These are phyloP conservation scores for Brachionus sp. DNA, from an alignment of 1,140 invertebrate genomes.

Conservation along the genomic window DNA sequence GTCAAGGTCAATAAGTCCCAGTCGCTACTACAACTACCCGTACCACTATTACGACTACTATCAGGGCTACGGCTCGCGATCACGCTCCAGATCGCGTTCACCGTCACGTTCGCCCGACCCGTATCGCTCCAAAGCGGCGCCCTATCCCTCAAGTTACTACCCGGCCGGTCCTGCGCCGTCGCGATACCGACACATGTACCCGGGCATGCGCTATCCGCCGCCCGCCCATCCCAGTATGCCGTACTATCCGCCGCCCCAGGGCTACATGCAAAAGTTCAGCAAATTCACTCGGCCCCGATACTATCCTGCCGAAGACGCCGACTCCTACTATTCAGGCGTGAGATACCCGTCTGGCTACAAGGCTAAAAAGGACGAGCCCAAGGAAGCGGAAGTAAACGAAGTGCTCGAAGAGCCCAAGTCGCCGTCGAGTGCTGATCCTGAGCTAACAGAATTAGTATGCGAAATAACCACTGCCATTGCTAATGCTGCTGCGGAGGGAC, in stretches of 20 bases:
- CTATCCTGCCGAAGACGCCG: not conserved
- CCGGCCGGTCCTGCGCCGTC: not conserved
- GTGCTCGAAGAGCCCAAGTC: slow-evolving; percentile 25
- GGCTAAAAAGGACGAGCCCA: not conserved
- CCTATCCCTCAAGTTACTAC: not conserved
- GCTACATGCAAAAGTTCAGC: not conserved
- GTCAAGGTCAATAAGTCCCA: not conserved
- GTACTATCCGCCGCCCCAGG: not conserved
- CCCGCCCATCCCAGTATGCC: not conserved
- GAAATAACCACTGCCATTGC: slow-evolving; percentile 6
- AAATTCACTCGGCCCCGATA: not conserved
- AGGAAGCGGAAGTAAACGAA: not conserved
- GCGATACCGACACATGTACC: not conserved
- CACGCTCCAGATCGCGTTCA: not conserved
- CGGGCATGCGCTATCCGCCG: not conserved
- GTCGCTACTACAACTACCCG: not conserved
- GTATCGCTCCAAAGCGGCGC: not conserved
- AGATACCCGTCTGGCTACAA: not conserved
- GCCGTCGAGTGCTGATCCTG: not conserved
- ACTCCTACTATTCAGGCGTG: not conserved
- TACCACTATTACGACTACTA: slow-evolving; percentile 19
- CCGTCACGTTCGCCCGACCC: not conserved
- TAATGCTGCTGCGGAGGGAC: not conserved
- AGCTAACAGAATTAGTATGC: not conserved
- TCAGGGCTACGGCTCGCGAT: not conserved